These are phyloP conservation scores for Thysanoteuthis rhombus DNA, from an alignment of 2,888 invertebrate species.

Conservation along the genomic window DNA sequence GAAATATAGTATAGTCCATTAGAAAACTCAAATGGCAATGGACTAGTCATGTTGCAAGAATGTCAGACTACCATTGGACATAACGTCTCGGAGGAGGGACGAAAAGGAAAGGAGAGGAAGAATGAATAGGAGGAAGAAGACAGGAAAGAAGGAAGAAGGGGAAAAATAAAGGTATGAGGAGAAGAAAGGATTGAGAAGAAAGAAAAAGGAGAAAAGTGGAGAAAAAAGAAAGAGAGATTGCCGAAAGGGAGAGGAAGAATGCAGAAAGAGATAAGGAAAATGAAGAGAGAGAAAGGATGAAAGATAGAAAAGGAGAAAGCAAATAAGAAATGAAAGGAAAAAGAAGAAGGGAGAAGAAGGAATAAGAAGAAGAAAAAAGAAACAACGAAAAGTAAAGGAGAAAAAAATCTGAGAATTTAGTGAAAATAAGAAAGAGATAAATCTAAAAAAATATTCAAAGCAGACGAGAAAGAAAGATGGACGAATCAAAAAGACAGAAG, in stretches of 20 bases:
- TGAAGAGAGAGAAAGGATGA: not conserved
- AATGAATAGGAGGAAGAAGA: no score
- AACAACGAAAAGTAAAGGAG: not conserved
- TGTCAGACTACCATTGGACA: no score
- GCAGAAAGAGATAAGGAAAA: no score
- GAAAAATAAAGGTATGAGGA: no score
- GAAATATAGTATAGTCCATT: no score
- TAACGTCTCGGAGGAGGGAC: no score
- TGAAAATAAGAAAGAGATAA: not conserved
- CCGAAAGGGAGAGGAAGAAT: not conserved
- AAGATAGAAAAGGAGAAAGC: not conserved
- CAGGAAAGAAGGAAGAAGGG: no score
- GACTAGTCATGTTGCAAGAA: no score
- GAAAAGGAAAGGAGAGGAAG: no score
- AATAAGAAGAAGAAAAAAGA: not conserved
- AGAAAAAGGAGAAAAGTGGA: not conserved
- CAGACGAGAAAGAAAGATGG: not conserved
- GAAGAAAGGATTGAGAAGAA: no score
- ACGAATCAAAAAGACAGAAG: not conserved
- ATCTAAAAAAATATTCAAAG: not conserved
- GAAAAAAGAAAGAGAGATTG: not conserved
- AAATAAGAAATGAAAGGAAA: not conserved
- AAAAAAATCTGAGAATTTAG: not conserved
- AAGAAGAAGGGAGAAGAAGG: not conserved
- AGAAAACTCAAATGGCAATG: no score